Percentiles rank a stretch among this genome's conserved stretches.
These are phyloP conservation scores for Aplidium turbinatum DNA, from an alignment of 23 tunicate genomes.

Conservation along the genomic window DNA sequence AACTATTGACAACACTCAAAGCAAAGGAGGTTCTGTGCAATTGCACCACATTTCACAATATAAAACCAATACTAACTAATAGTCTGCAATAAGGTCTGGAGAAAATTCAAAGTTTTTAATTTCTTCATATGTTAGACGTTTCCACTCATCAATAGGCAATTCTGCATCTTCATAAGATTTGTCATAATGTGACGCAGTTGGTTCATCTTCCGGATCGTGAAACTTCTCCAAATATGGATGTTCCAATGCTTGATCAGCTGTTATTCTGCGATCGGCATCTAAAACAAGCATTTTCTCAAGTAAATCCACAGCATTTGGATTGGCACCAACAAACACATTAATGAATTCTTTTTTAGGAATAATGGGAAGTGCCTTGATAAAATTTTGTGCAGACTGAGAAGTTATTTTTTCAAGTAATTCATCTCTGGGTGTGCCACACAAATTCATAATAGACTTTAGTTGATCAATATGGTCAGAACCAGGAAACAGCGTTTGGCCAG, in stretches of 20 bases:
- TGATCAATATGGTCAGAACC: slow-evolving; percentile 99
- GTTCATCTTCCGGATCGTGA: slow-evolving; percentile 98
- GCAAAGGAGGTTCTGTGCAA: no score
- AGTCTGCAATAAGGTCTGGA: slow-evolving; percentile 86
- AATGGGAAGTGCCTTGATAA: slow-evolving; percentile 74
- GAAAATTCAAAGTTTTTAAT: slow-evolving; percentile 68
- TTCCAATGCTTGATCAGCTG: slow-evolving; percentile 85
- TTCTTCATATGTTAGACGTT: slow-evolving; percentile 87
- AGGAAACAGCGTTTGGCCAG: slow-evolving; percentile 90
- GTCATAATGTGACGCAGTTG: slow-evolving; percentile 76
- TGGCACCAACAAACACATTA: slow-evolving; percentile 97
- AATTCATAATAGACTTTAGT: slow-evolving; percentile 83
- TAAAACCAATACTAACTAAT: no score
- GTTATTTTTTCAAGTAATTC: slow-evolving; percentile 85
- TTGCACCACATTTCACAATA: no score
- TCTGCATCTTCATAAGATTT: slow-evolving; percentile 94
- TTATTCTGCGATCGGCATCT: slow-evolving; percentile 81
- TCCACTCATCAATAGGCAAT: slow-evolving; percentile 88
- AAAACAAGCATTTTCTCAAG: slow-evolving; percentile 92
- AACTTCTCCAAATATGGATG: slow-evolving; percentile 95
- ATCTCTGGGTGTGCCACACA: slow-evolving; percentile 98
- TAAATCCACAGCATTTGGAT: slow-evolving; percentile 95
- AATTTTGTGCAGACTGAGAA: slow-evolving; percentile 87
- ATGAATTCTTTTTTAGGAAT: slow-evolving; percentile 81
- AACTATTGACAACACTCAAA: no score